Base-by-base conservation (phyloP, 2,113 vertebrate genomes). In the Scomber colias region DNA sequence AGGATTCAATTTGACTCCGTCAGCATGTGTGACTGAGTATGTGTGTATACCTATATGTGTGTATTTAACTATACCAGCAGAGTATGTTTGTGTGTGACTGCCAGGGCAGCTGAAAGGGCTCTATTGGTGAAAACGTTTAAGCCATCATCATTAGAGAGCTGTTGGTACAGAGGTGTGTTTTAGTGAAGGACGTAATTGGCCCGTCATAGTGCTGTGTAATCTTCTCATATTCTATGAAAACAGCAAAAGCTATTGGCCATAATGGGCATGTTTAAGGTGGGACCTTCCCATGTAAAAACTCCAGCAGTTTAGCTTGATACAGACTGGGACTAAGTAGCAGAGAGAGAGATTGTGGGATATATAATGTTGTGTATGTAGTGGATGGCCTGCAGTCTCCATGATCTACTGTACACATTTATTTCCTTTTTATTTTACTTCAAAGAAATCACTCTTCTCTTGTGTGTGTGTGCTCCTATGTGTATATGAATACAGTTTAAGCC, bases 71-170 rank as follows among this genome's bases (percentile, higher is more conserved):
- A 71, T 77, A 62, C 49, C 55, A 50, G 83, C 71, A 56, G 53
- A 67, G 86, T 82, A 21, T 82, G 80, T 83, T 81, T 87, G 79
- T 89, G 80, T 87, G 79, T 72, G 82, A 71, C 56, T 87, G 79
- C 73, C 73, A 27, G 59, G 57, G 71, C 85, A 80, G 88, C 91
- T 96, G 95, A 95, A 95, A 94, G 92, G 94, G 95, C 95, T 95
- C 86, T 82, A 82, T 92, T 95, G 95, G 95, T 94, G 93, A 95
- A 92, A 95, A 93, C 95, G 94, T 97, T 97, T 94, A 95, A 94
- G 94, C 95, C 95, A 96, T 96, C 96, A 96, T 95, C 92, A 93
- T 94, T 94, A 95, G 92, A 96, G 95, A 95, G 94, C 94, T 96
- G 95, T 95, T 92, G 94, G 92, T 93, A 89, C 85, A 93, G 82